Evolutionary conservation across 2,888 invertebrate genomes (phyloP), one percentile per base, ranked within the genome.

Genomic region (Theretra japonica): DNA sequence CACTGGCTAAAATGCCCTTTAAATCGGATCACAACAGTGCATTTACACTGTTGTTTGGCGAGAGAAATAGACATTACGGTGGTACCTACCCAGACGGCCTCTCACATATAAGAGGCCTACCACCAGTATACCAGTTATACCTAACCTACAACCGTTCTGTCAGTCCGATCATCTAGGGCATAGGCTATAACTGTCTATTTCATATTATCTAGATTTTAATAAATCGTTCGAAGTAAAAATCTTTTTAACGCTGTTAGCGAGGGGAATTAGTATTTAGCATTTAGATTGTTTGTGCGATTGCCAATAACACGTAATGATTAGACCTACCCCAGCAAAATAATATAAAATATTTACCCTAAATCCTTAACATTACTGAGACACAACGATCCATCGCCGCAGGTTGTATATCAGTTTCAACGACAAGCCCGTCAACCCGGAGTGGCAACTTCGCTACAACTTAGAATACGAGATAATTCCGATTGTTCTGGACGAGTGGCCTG

Each of bases 401-500:
- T 53, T 53, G 53, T n/a, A 53, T 5, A 6, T 53, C 53, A n/a
- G 19, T 53, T 53, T 53, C n/a, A 59, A 59, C 25, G 19, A 25
- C 28, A 62, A 15, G 41, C 17, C 4, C 11, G 30, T 56, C 53
- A 15, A 41, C 11, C 30, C 28, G 3, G 69, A 48, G 15, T 60
- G 17, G 17, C 30, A 23, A 65, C 65, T 62, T 48, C n/a, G 48
- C 23, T 23, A 65, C 65, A 65, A 65, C 65, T 48, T 65, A 25
- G 65, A 41, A 65, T 62, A 62, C 62, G 48, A 65, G 41, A 23
- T 65, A 65, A 65, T 65, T 65, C 23, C 23, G 17, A 65, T 65
- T 65, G 65, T 65, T 48, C 41, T 41, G 23, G 23, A 48, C 65
- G 23, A 65, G 65, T 65, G n/a, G 33, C 41, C 33, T 28, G 30